A percentile compares a stretch with the other conserved stretches of the same genome.
phyloP scores from a whole-genome alignment of 2,888 invertebrate genomes.

The Aricia artaxerxes region DNA sequence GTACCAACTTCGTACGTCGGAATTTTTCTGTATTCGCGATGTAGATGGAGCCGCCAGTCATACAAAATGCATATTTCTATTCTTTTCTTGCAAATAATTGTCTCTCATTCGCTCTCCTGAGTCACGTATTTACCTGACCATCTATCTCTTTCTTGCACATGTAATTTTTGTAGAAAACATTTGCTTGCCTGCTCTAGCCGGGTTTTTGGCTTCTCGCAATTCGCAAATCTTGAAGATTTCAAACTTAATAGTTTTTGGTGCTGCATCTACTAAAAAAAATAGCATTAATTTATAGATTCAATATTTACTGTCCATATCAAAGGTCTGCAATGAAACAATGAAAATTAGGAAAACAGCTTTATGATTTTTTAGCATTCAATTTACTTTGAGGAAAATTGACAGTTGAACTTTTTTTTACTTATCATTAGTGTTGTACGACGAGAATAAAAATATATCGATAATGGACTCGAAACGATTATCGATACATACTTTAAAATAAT shows the following conservation, averaged over 20 bases:
- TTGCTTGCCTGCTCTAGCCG: background rate
- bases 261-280: background rate
- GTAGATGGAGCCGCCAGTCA: slow-evolving; percentile 40
- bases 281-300: background rate
- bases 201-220: background rate
- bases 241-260: background rate
- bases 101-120: background rate
- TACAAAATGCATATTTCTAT: slow-evolving; percentile 36
- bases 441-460: background rate
- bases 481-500: too few species aligned
- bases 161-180: background rate
- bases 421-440: background rate
- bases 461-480: too few species aligned
- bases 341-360: background rate
- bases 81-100: slow-evolving; percentile 27
- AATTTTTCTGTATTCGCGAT: slow-evolving; percentile 44
- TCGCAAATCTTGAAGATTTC: background rate
- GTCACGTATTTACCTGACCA: slow-evolving; percentile 14
- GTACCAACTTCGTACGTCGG: slow-evolving; percentile 39
- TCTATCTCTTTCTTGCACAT: slow-evolving; percentile 36
- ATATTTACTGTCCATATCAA: background rate
- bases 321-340: background rate
- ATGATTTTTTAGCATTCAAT: too few species aligned
- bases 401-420: background rate
- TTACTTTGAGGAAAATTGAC: too few species aligned